These are phyloP conservation scores for Patella depressa DNA, from an alignment of 2,888 invertebrate species.

Conservation along the genomic window DNA sequence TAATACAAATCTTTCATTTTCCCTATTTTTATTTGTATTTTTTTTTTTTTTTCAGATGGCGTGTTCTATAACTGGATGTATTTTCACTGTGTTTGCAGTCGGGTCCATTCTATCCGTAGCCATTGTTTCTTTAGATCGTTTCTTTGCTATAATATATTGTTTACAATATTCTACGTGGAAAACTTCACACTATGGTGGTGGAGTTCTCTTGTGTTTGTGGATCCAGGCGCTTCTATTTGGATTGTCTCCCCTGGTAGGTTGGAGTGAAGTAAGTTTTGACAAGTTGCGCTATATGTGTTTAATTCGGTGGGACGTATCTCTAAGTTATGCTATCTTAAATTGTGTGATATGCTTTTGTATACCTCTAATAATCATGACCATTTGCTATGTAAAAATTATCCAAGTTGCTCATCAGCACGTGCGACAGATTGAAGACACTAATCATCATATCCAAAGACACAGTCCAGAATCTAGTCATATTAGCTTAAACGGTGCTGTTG, in stretches of 20 bases:
- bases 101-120: conserved; percentile 36
- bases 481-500: conserved; percentile 35
- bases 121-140: conserved; percentile 44
- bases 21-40: no score
- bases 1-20: no score
- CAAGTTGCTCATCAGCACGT: conserved; percentile 41
- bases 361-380: conserved; percentile 34
- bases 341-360: conserved; percentile 22
- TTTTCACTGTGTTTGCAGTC: conserved; percentile 29
- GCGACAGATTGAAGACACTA: conserved; percentile 36
- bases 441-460: conserved; percentile 25
- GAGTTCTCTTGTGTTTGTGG: conserved; percentile 33
- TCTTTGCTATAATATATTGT: conserved; percentile 45
- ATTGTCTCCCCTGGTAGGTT: conserved; percentile 27
- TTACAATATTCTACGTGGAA: conserved; percentile 43
- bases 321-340: conserved; percentile 24
- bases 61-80: conserved; percentile 32
- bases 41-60: conserved; percentile 33
- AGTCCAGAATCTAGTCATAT: conserved; percentile 21
- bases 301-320: conserved; percentile 23
- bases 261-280: conserved; percentile 20
- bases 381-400: conserved; percentile 39
- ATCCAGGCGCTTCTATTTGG: conserved; percentile 21
- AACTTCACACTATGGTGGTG: conserved; percentile 27
- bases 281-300: conserved; percentile 23